A percentile compares a stretch with the other conserved stretches of the same genome.
Conservation (phyloP, 2,113 vertebrate genomes). For the Formicarius rufipectus region DNA sequence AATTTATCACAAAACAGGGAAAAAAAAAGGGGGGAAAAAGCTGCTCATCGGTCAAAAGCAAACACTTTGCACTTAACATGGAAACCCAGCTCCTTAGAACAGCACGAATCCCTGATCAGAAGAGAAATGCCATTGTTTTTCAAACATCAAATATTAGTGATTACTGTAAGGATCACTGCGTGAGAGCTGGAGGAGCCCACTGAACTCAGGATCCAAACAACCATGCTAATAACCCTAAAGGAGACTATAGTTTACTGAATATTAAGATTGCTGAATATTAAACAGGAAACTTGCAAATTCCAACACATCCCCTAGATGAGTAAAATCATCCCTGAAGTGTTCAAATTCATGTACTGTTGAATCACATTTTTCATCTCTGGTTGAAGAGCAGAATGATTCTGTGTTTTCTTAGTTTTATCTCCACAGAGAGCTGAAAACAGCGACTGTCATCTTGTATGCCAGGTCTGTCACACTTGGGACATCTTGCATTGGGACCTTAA, state of each 20-base stretch:
- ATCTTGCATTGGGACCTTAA: neutral
- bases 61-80: neutral
- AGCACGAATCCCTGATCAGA: neutral
- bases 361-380: constrained; percentile 1
- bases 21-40: neutral
- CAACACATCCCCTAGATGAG: neutral
- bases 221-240: neutral
- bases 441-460: neutral
- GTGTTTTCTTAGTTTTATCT: constrained; percentile 7
- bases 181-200: neutral
- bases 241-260: neutral
- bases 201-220: neutral
- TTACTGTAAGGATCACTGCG: neutral
- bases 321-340: neutral
- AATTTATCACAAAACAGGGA: neutral
- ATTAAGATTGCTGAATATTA: neutral
- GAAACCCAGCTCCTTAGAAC: neutral
- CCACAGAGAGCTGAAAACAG: constrained; percentile 22
- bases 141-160: constrained; percentile 17
- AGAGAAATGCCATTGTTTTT: neutral
- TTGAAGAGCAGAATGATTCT: constrained; percentile 17
- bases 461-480: neutral
- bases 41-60: neutral
- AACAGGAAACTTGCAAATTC: neutral
- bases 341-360: constrained; percentile 16